Evolutionary conservation across 2,888 invertebrate species (phyloP).

Genomic region (Andrena dorsata): DNA sequence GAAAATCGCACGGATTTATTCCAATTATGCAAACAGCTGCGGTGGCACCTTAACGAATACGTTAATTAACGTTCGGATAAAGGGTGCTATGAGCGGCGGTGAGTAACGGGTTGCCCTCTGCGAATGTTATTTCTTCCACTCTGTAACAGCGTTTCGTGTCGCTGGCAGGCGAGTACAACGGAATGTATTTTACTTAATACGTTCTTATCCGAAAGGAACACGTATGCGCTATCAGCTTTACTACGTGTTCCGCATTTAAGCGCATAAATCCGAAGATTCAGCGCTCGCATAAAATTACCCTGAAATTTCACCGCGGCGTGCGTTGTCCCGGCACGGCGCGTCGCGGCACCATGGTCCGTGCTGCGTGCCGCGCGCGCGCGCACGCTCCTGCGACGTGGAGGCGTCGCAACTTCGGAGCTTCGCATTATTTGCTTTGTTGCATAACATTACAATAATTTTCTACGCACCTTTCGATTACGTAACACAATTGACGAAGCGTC

Average conservation of each 20-base stretch:
- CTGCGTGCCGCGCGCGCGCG: neutral
- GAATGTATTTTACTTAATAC: slow-evolving; percentile 37
- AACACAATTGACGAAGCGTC: slow-evolving; percentile 16
- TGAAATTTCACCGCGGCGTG: slow-evolving; percentile 27
- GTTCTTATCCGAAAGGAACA: slow-evolving; percentile 37
- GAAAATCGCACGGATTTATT: neutral
- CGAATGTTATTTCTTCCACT: slow-evolving; percentile 27
- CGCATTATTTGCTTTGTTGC: slow-evolving; percentile 51
- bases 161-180: neutral
- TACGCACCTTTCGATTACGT: slow-evolving; percentile 44
- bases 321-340: slow-evolving; percentile 2
- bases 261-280: slow-evolving; percentile 47
- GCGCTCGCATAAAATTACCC: slow-evolving; percentile 38
- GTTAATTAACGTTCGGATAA: neutral
- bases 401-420: slow-evolving; percentile 18
- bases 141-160: slow-evolving; percentile 3
- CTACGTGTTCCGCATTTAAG: slow-evolving; percentile 51
- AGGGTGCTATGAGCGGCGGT: neutral
- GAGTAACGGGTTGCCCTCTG: slow-evolving; percentile 3
- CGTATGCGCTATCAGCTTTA: slow-evolving; percentile 47
- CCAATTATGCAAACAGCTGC: neutral
- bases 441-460: slow-evolving; percentile 59
- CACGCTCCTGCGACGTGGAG: neutral
- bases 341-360: no score
- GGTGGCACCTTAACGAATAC: neutral